phyloP scores from a whole-genome alignment of 2,888 invertebrate species.

The Sphinx pinastri region DNA sequence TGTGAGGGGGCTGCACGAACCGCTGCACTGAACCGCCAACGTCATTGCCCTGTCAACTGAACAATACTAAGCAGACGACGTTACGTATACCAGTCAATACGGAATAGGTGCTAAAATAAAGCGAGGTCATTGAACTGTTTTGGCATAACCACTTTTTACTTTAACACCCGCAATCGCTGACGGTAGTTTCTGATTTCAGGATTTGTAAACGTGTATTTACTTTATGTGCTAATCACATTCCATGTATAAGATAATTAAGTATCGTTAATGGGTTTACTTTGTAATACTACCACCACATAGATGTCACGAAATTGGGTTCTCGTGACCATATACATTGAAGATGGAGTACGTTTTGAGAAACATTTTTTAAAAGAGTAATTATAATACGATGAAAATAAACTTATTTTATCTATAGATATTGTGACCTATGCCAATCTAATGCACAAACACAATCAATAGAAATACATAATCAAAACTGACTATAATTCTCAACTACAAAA shows the following conservation, averaged over 20 bases:
- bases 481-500: neutral
- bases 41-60: constrained; percentile 83
- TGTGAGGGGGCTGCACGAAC: constrained; percentile 58
- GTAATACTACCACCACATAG: no score
- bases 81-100: constrained; percentile 68
- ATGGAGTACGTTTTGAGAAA: no score
- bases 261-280: no score
- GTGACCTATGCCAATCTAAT: no score
- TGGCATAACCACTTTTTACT: constrained; percentile 11
- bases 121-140: constrained; percentile 58
- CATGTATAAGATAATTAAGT: no score
- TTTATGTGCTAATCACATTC: neutral
- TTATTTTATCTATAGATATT: no score
- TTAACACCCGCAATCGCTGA: neutral
- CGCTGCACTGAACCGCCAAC: constrained; percentile 69
- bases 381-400: no score
- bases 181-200: neutral
- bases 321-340: no score
- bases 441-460: no score
- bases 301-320: no score
- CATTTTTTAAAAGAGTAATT: no score
- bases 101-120: constrained; percentile 69
- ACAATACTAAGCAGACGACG: constrained; percentile 81
- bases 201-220: neutral
- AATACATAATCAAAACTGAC: no score